Evolutionary conservation across 2,888 invertebrate species (phyloP).

Genomic region (Mesochorus sp.): DNA sequence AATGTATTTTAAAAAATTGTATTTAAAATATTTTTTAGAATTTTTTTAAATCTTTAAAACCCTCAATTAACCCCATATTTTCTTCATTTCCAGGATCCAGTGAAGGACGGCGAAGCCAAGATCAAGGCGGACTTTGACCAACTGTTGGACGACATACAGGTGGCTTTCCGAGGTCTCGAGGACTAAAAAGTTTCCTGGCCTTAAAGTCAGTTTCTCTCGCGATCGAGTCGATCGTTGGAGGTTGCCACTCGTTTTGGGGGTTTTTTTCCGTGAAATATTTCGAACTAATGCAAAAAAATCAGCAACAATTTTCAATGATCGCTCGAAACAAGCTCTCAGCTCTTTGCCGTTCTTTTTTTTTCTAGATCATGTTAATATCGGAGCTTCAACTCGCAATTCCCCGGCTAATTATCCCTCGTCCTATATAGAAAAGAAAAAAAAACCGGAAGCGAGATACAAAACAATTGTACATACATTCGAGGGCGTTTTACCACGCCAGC

Average conservation of each 20-base stretch:
- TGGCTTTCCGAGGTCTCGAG: slow-evolving; percentile 98
- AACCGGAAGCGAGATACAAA: background rate
- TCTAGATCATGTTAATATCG: background rate
- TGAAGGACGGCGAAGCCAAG: slow-evolving; percentile 98
- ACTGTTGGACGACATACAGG: slow-evolving; percentile 97
- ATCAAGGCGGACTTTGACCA: slow-evolving; percentile 99
- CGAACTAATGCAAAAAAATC: background rate
- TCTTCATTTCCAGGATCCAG: slow-evolving; percentile 94
- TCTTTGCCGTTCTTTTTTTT: slow-evolving; percentile 33
- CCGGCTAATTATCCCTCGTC: background rate
- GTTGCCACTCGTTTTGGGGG: slow-evolving; percentile 63
- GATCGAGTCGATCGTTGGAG: slow-evolving; percentile 58
- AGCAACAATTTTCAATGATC: slow-evolving; percentile 16
- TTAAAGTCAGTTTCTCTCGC: slow-evolving; percentile 49
- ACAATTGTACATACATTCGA: slow-evolving; percentile 56
- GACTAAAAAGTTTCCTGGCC: slow-evolving; percentile 85
- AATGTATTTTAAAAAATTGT: background rate
- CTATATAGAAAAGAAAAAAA: slow-evolving; percentile 2
- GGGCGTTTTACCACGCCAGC: background rate
- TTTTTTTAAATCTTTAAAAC: background rate
- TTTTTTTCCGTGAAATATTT: slow-evolving; percentile 65
- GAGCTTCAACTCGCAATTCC: background rate
- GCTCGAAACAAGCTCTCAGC: slow-evolving; percentile 22
- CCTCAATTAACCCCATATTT: background rate
- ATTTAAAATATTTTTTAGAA: too few relatives aligned